Percentiles rank a stretch among this genome's conserved stretches.
phyloP scores from a whole-genome alignment of 2,888 invertebrate species.

The Actias luna region DNA sequence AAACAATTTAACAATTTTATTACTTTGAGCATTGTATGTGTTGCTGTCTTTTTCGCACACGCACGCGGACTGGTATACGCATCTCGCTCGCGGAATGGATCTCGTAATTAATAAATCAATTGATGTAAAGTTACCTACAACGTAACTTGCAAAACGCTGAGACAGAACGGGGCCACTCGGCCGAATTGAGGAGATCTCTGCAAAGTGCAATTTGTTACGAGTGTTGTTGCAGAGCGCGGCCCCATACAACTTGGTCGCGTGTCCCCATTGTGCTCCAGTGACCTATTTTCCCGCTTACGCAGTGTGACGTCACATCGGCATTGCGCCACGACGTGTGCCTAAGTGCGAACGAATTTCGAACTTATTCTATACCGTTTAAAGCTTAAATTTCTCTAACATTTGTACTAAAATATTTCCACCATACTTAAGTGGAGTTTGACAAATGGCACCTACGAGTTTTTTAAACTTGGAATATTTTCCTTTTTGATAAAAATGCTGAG shows the following conservation, averaged over 20 bases:
- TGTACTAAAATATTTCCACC: background rate
- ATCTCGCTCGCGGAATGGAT: background rate
- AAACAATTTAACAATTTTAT: background rate
- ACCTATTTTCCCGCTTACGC: slow-evolving; percentile 61
- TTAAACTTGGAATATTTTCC: background rate
- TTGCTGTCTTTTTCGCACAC: background rate
- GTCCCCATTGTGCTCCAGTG: slow-evolving; percentile 40
- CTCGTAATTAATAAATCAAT: slow-evolving; percentile 15
- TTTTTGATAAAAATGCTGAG: background rate
- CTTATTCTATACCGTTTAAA: slow-evolving; percentile 26
- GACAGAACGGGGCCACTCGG: slow-evolving; percentile 8
- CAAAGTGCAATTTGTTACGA: background rate
- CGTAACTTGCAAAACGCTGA: background rate
- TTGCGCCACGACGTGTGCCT: slow-evolving; percentile 51
- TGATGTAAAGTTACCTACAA: background rate
- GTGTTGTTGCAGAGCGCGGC: slow-evolving; percentile 7
- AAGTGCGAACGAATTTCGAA: slow-evolving; percentile 36
- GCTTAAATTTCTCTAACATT: background rate
- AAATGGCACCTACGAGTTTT: background rate
- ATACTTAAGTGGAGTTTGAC: background rate
- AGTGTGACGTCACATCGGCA: slow-evolving; percentile 67
- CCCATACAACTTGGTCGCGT: slow-evolving; percentile 14
- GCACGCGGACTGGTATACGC: background rate
- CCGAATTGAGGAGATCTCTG: slow-evolving; percentile 3
- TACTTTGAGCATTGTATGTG: background rate